Conservation (phyloP, 2,888 invertebrate species). For the Sycophila texana region DNA sequence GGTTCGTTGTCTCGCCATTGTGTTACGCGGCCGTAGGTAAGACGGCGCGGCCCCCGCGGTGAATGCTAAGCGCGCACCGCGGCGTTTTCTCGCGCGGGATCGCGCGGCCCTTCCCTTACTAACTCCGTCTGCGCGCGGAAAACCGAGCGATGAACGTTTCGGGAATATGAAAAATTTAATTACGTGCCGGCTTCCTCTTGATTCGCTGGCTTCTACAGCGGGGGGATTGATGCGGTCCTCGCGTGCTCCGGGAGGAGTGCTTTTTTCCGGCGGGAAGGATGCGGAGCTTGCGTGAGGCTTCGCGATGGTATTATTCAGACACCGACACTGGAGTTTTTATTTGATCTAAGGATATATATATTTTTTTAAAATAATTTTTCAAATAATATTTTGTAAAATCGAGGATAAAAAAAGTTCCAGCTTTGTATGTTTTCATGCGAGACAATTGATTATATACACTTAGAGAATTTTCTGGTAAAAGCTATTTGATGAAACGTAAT, state of each 20-base stretch:
- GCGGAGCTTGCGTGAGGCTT: no score
- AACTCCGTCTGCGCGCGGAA: neutral
- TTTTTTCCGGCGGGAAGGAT: no score
- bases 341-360: no score
- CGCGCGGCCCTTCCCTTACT: conserved; percentile 19
- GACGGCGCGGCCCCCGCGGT: conserved; percentile 60
- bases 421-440: no score
- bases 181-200: neutral
- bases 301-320: no score
- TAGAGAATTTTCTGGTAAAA: no score
- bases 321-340: no score
- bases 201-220: neutral
- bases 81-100: conserved; percentile 18
- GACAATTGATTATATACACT: no score
- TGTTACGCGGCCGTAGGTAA: conserved; percentile 66
- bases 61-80: conserved; percentile 68
- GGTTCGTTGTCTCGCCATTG: conserved; percentile 73
- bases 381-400: no score
- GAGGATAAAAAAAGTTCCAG: no score
- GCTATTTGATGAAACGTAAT: no score
- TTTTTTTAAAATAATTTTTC: no score
- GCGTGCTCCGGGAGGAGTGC: neutral
- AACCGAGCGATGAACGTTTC: conserved; percentile 27
- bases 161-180: conserved; percentile 49
- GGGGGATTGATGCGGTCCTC: neutral